Evolutionary conservation across 1,140 invertebrate genomes (phyloP).

Genomic region (Ceratosolen fusciceps): DNA sequence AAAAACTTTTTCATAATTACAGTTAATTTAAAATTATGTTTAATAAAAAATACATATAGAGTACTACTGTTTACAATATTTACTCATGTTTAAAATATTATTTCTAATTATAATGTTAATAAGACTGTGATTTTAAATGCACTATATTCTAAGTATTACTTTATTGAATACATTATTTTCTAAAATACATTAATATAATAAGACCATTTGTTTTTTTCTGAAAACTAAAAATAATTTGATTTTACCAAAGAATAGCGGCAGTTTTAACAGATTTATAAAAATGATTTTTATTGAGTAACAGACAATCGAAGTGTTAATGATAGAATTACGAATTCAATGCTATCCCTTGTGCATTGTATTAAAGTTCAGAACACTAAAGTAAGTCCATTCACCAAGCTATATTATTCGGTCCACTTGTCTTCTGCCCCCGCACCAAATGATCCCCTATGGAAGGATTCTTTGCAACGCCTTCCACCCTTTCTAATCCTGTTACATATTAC

Average conservation of each 20-base stretch:
- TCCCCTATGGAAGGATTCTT: conserved; percentile 33
- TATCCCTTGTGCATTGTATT: conserved; percentile 34
- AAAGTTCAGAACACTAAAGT: conserved; percentile 37
- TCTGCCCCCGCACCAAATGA: conserved; percentile 39
- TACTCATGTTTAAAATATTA: too few relatives aligned
- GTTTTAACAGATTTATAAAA: conserved; percentile 23
- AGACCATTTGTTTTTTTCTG: too few relatives aligned
- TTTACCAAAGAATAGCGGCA: background rate
- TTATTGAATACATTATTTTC: too few relatives aligned
- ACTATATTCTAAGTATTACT: too few relatives aligned
- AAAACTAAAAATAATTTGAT: background rate
- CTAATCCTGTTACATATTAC: conserved; percentile 46
- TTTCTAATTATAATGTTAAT: too few relatives aligned
- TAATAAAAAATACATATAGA: too few relatives aligned
- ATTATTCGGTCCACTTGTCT: conserved; percentile 50
- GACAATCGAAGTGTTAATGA: conserved; percentile 46
- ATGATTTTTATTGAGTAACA: conserved; percentile 32
- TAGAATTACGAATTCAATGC: conserved; percentile 48
- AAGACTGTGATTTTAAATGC: too few relatives aligned
- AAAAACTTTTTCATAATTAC: too few relatives aligned
- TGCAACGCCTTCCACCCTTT: conserved; percentile 42
- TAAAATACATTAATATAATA: too few relatives aligned
- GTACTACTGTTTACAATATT: too few relatives aligned
- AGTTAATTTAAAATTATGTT: too few relatives aligned
- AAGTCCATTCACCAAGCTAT: conserved; percentile 38